Base-by-base conservation (phyloP, 2,113 vertebrate genomes). In the Chaenocephalus aceratus region DNA sequence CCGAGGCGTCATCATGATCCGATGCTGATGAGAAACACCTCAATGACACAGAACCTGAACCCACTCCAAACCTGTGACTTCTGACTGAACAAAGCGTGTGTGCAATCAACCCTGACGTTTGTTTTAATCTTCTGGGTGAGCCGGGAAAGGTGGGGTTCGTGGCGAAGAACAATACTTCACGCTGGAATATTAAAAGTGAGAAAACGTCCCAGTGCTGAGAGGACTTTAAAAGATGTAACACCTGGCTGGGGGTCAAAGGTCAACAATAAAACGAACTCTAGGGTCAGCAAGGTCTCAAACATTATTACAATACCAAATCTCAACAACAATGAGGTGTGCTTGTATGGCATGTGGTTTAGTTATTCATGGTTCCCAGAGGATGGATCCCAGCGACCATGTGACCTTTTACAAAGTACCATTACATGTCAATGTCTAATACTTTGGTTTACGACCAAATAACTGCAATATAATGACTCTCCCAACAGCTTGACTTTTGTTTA, bases 41-140 rank as follows among this genome's bases (percentile, higher is more conserved):
- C 26, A 26, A 26, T 26, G 23, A 26, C 23, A 26, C 23, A 26
- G 23, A 26, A 26, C 23, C 23, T 26, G 23, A 26, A 26, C 23
- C 26, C 2, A 26, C 26, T 26, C 26, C 26, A 30, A 30, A 30
- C 26, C 26, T 30, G 2, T 30, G 26, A 75, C 72, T 77, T 86
- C 26, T 3, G 26, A 3, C 26, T 30, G 26, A 30, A 30, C 26
- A 30, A 30, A 2, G 2, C 2, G 2, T 30, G 26, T 30, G 26
- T 30, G 26, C 66, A 79, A 72, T 67, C 75, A 80, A 80, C 69
- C 78, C 59, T 14, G 58, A 7, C 4, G 69, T 84, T 85, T 82
- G 75, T 83, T 86, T 86, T 81, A 52, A 79, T 80, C 68, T 70
- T 1, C 75, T 45, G 45, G 41, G 75, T 72, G 81, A 72, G 76